Conservation (phyloP, 1,140 invertebrate species). For the Meloidogyne floridensis region DNA sequence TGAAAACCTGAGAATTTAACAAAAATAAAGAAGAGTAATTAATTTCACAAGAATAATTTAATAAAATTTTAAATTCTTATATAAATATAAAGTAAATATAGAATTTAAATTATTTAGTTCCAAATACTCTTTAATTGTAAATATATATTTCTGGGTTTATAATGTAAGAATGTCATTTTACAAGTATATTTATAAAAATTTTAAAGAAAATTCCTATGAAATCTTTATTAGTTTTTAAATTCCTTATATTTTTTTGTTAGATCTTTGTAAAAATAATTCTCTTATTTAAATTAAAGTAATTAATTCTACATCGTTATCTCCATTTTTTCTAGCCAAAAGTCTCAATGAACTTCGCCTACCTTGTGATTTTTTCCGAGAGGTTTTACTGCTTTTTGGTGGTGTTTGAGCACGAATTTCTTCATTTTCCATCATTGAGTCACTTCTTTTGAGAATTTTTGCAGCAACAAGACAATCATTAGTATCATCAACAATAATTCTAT, state of each 20-base stretch:
- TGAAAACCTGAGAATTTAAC: neutral
- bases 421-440: neutral
- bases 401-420: neutral
- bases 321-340: neutral
- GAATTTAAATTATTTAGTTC: too few relatives aligned
- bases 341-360: neutral
- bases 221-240: too few relatives aligned
- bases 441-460: neutral
- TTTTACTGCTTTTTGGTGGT: neutral
- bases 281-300: neutral
- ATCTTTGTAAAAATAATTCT: too few relatives aligned
- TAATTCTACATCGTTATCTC: neutral
- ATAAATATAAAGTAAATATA: too few relatives aligned
- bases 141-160: too few relatives aligned
- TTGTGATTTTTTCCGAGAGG: neutral
- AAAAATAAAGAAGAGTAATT: neutral
- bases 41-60: too few relatives aligned
- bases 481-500: slow-evolving; percentile 7
- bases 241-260: too few relatives aligned
- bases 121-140: too few relatives aligned
- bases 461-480: neutral
- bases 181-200: too few relatives aligned
- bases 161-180: too few relatives aligned
- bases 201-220: too few relatives aligned
- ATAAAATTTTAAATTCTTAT: too few relatives aligned